These are phyloP conservation scores for Caradrina clavipalpis DNA, from an alignment of 2,888 invertebrate species.

Conservation along the genomic window DNA sequence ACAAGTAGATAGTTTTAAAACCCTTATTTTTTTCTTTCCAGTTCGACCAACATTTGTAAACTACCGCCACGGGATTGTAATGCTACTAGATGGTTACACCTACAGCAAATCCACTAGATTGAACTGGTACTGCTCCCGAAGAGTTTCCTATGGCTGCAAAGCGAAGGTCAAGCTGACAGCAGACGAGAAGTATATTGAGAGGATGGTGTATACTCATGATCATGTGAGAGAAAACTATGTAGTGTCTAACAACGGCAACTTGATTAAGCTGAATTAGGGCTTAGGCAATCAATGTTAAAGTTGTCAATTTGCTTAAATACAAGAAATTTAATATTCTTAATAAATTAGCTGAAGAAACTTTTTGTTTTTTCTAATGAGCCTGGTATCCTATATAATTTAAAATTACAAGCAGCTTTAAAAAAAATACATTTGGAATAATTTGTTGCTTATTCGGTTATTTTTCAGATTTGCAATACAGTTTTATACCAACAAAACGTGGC, in stretches of 20 bases:
- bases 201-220: conserved; percentile 36
- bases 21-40: conserved; percentile 10
- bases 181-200: conserved; percentile 54
- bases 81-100: conserved; percentile 65
- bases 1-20: not conserved
- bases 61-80: conserved; percentile 56
- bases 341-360: no score
- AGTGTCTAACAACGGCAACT: conserved; percentile 36
- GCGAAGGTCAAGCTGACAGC: conserved; percentile 61
- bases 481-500: conserved; percentile 47
- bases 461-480: conserved; percentile 41
- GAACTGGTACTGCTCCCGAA: conserved; percentile 67
- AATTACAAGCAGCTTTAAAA: not conserved
- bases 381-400: no score
- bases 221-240: conserved; percentile 51
- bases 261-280: conserved; percentile 45
- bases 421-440: no score
- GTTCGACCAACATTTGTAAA: conserved; percentile 51
- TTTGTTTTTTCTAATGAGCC: no score
- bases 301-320: no score
- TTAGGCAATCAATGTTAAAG: not conserved
- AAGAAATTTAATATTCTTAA: no score
- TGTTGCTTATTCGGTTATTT: not conserved
- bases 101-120: conserved; percentile 58
- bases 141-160: conserved; percentile 58